Conservation (phyloP, 2,113 vertebrate genomes). For the Chloroceryle aenea region DNA sequence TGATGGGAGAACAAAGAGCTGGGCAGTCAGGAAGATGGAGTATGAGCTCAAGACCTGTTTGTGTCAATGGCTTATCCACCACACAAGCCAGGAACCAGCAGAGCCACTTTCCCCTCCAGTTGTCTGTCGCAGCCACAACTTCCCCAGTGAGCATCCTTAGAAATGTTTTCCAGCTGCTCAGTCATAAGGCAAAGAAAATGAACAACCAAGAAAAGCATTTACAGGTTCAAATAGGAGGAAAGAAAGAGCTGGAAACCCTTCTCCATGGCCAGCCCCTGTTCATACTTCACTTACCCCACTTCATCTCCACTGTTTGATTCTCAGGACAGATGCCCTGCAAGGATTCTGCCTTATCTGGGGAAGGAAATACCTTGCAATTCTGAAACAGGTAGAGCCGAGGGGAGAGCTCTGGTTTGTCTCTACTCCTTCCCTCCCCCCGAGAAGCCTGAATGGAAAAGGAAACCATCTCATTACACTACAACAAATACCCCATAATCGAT, state of each 20-base stretch:
- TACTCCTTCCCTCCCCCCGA: fast-evolving
- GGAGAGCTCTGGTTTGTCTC: background rate
- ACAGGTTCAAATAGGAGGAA: background rate
- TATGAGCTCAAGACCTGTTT: background rate
- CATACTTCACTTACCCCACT: background rate
- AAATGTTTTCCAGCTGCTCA: background rate
- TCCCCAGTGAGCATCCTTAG: fast-evolving
- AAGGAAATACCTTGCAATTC: background rate
- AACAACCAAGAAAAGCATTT: fast-evolving
- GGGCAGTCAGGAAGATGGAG: background rate
- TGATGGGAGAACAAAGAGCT: background rate
- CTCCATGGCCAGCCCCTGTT: background rate
- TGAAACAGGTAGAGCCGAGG: background rate
- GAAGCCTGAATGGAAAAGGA: background rate
- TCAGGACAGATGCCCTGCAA: fast-evolving
- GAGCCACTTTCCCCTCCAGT: too few species aligned
- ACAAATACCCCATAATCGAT: too few species aligned
- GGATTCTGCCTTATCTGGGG: background rate
- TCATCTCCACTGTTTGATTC: fast-evolving
- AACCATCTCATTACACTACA: background rate
- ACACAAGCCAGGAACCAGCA: fast-evolving
- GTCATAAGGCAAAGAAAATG: background rate
- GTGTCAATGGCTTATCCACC: fast-evolving
- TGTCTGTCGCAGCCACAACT: fast-evolving
- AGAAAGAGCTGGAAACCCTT: background rate